Evolutionary conservation across 2,113 vertebrate genomes (phyloP).

Genomic region (Ornithorhynchus anatinus): DNA sequence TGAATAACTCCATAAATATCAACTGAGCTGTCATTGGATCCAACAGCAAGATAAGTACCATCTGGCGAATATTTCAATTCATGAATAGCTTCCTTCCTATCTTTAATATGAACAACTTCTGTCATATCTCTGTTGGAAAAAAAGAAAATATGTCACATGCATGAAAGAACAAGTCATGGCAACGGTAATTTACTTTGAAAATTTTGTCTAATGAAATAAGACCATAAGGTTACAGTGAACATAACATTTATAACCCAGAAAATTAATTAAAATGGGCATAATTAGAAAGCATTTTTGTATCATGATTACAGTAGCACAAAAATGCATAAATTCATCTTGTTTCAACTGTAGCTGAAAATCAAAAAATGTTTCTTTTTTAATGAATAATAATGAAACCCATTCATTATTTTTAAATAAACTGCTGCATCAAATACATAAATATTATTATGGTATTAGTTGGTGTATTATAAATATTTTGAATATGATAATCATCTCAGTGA

Average conservation of each 20-base stretch:
- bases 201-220: not conserved
- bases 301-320: too few relatives aligned
- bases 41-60: slow-evolving; percentile 91
- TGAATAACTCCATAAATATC: slow-evolving; percentile 95
- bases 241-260: not conserved
- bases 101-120: slow-evolving; percentile 98
- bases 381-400: too few relatives aligned
- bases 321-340: too few relatives aligned
- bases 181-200: slow-evolving; percentile 25
- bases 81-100: slow-evolving; percentile 97
- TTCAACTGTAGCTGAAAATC: too few relatives aligned
- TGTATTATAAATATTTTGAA: too few relatives aligned
- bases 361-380: too few relatives aligned
- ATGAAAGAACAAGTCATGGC: slow-evolving; percentile 27
- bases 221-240: not conserved
- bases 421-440: too few relatives aligned
- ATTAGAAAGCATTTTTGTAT: not conserved
- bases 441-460: too few relatives aligned
- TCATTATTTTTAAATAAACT: too few relatives aligned
- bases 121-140: slow-evolving; percentile 92
- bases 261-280: slow-evolving; percentile 10
- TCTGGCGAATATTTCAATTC: slow-evolving; percentile 98
- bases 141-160: slow-evolving; percentile 27
- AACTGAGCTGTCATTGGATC: slow-evolving; percentile 93
- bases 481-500: too few relatives aligned